A percentile compares a stretch with the other conserved stretches of the same genome.
phyloP scores from a whole-genome alignment of 37 sponge, comb jelly and placozoan species.

The Cliona cf. orientalis region DNA sequence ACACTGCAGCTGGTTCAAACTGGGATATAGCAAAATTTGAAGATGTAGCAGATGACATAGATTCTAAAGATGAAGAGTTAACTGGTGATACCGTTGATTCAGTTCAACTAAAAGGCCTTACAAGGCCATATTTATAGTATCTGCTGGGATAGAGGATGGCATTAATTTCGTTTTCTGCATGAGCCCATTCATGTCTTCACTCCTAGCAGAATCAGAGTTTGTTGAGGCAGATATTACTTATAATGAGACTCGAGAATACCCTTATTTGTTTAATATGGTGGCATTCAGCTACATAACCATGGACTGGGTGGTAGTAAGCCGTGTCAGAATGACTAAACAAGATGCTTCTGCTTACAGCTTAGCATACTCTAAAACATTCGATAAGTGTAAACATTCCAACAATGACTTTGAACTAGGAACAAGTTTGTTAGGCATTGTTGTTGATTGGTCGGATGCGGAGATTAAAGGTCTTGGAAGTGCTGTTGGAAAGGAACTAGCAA shows the following conservation, averaged over 20 bases:
- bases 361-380: conserved; percentile 1
- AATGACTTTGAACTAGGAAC: conserved; percentile 16
- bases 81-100: not conserved
- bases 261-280: conserved; percentile 31
- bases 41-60: conserved; percentile 15
- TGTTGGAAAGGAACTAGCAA: conserved; percentile 19
- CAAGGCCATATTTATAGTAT: conserved; percentile 34
- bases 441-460: conserved; percentile 23
- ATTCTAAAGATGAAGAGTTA: conserved; percentile 16
- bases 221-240: conserved; percentile 38
- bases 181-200: conserved; percentile 19
- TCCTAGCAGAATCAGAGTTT: conserved; percentile 15
- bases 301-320: conserved; percentile 21
- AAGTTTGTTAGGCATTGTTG: conserved; percentile 15
- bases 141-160: conserved; percentile 29
- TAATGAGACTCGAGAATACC: conserved; percentile 29
- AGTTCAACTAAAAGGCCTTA: conserved; percentile 12
- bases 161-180: conserved; percentile 19
- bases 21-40: not conserved
- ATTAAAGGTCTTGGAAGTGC: not conserved
- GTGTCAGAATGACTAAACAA: conserved; percentile 18
- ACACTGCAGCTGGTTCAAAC: not conserved
- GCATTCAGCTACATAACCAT: conserved; percentile 12
- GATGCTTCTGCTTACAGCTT: not conserved
- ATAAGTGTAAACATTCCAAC: not conserved